Evolutionary conservation across 2,797 vertebrate species (phyloP), one percentile per base, ranked within the genome.

Genomic region (Microhierax caerulescens): DNA sequence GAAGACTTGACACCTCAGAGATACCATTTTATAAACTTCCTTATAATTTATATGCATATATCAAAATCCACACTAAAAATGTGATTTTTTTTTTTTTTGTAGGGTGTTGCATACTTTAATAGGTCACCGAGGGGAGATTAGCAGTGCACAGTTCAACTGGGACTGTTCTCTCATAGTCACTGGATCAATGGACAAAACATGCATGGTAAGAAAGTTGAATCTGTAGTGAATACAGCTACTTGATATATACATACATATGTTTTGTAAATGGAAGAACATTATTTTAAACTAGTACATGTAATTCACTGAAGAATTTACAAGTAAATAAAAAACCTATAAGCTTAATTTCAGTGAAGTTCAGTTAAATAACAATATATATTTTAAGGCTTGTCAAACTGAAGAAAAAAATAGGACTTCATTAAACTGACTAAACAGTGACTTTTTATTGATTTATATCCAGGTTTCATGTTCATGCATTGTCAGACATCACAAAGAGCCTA

Each of bases 131-230:
- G 99, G 98, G 41, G 99, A 99, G 97, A 99, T 99, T 77, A 99
- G 98, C 94, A 99, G 98, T n/a, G 98, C 98, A 48, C 98, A 99
- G 87, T 99, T 99, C 96, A 99, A 98, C 97, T 99, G 99, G 99
- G 98, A 99, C 93, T 99, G 98, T 95, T 99, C 99, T 37, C 98
- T 99, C 19, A 98, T 99, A 57, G 97, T 98, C 80, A 98, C 98
- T 13, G 99, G 98, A 93, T 99, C 99, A 30, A 98, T 99, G 98
- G 99, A 99, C 96, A 99, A 99, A 98, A 99, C 98, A 24, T 99
- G 98, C 98, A 99, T 98, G 99, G 99, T 99, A 92, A 98, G 98
- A 63, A 77, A 34, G 4, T 60, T 36, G 53, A 43, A 45, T 37
- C 41, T 45, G 13, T 64, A 50, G 39, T 61, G 24, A 57, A 73